These are phyloP conservation scores for Malaclemys terrapin DNA, from an alignment of 2,113 vertebrate species.

Conservation along the genomic window DNA sequence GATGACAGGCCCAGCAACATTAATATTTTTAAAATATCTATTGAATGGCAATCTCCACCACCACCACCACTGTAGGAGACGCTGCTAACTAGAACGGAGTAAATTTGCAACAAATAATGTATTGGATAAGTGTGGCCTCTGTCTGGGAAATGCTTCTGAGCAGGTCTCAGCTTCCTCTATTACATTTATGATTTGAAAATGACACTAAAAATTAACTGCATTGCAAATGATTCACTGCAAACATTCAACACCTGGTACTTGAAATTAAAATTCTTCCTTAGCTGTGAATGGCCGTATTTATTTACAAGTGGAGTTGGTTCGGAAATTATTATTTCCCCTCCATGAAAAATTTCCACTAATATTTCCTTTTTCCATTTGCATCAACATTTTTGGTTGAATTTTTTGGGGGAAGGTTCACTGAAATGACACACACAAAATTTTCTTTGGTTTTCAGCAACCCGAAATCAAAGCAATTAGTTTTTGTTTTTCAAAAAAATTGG, in stretches of 20 bases:
- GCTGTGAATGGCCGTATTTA: conserved; percentile 64
- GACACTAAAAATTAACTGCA: conserved; percentile 59
- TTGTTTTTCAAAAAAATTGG: neutral
- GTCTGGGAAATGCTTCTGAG: rapidly evolving
- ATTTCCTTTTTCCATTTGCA: neutral
- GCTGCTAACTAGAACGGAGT: neutral
- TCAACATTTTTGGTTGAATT: neutral
- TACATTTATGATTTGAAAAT: conserved; percentile 28
- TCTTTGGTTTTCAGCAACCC: too few relatives aligned
- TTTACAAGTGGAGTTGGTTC: conserved; percentile 6
- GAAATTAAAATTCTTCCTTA: conserved; percentile 62
- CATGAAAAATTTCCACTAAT: neutral
- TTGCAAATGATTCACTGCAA: conserved; percentile 53
- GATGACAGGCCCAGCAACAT: neutral
- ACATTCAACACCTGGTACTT: conserved; percentile 56
- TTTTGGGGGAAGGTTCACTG: neutral
- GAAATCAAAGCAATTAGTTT: neutral
- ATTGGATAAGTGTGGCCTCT: neutral
- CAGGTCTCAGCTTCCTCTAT: conserved; percentile 8
- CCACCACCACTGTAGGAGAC: neutral
- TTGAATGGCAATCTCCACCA: neutral
- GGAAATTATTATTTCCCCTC: neutral
- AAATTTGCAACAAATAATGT: rapidly evolving
- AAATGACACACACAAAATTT: neutral
- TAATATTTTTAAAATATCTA: neutral